phyloP scores from a whole-genome alignment of 2,888 invertebrate species.

The Xestia xanthographa region DNA sequence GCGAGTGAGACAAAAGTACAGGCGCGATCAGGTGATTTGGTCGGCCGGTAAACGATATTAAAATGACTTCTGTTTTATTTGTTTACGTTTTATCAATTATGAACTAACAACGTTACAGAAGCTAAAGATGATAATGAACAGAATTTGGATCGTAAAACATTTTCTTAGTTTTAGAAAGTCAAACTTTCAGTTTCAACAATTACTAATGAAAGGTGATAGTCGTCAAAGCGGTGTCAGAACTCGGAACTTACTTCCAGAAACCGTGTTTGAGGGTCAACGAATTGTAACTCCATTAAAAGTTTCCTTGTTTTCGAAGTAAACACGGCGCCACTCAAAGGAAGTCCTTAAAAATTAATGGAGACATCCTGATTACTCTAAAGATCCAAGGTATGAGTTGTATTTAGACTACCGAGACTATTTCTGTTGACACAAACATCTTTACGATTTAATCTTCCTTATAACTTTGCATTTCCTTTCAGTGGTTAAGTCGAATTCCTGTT shows the following conservation, averaged over 20 bases:
- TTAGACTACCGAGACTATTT: slow-evolving; percentile 82
- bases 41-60: too few relatives aligned
- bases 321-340: slow-evolving; percentile 86
- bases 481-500: slow-evolving; percentile 71
- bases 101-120: too few relatives aligned
- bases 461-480: slow-evolving; percentile 72
- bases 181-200: slow-evolving; percentile 16
- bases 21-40: too few relatives aligned
- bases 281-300: slow-evolving; percentile 89
- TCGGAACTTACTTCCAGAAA: slow-evolving; percentile 69
- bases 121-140: too few relatives aligned
- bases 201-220: slow-evolving; percentile 47
- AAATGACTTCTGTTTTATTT: too few relatives aligned
- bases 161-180: not conserved
- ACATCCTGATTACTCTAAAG: slow-evolving; percentile 86
- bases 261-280: slow-evolving; percentile 82
- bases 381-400: slow-evolving; percentile 76
- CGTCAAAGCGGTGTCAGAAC: slow-evolving; percentile 59
- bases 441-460: slow-evolving; percentile 75
- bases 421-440: slow-evolving; percentile 73
- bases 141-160: not conserved
- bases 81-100: too few relatives aligned
- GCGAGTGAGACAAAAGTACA: too few relatives aligned
- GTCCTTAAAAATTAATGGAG: slow-evolving; percentile 89
- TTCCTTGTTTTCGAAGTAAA: slow-evolving; percentile 87